A percentile compares a stretch with the other conserved stretches of the same genome.
phyloP scores from a whole-genome alignment of 2,888 invertebrate species.

The Andrena fulva region DNA sequence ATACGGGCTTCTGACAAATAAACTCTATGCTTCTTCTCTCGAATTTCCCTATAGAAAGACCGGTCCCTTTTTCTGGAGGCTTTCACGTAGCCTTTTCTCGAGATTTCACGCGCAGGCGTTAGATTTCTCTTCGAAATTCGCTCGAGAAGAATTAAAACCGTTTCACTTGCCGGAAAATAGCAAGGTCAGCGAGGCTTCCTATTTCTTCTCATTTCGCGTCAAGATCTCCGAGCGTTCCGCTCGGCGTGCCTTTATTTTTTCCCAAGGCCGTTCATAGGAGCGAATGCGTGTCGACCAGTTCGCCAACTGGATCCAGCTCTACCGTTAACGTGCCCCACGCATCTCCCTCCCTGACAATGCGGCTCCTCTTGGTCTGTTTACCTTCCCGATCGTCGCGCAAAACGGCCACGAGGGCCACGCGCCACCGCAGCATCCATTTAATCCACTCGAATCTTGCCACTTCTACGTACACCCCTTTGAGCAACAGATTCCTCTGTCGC shows the following conservation, averaged over 20 bases:
- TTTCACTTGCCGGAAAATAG: too few species aligned
- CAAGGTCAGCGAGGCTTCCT: neutral
- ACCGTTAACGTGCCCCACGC: slow-evolving; percentile 50
- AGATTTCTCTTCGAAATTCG: neutral
- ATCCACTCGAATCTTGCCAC: neutral
- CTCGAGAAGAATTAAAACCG: neutral
- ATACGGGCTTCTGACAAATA: neutral
- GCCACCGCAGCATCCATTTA: slow-evolving; percentile 20
- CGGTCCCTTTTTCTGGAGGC: too few species aligned
- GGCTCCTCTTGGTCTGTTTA: slow-evolving; percentile 36
- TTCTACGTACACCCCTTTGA: neutral
- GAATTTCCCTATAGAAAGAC: too few species aligned
- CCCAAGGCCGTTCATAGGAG: slow-evolving; percentile 47
- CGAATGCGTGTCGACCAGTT: slow-evolving; percentile 55
- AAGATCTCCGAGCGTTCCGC: too few species aligned
- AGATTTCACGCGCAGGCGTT: neutral
- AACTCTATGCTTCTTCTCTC: neutral
- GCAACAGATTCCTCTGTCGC: neutral
- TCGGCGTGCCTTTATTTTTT: slow-evolving; percentile 33
- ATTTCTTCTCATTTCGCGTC: neutral
- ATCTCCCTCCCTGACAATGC: slow-evolving; percentile 13
- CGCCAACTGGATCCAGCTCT: slow-evolving; percentile 52
- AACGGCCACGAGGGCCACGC: slow-evolving; percentile 26
- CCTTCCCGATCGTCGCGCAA: slow-evolving; percentile 27
- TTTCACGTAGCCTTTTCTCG: too few species aligned